Base-by-base conservation (phyloP, 2,113 vertebrate genomes). In the Ailuropoda melanoleuca region DNA sequence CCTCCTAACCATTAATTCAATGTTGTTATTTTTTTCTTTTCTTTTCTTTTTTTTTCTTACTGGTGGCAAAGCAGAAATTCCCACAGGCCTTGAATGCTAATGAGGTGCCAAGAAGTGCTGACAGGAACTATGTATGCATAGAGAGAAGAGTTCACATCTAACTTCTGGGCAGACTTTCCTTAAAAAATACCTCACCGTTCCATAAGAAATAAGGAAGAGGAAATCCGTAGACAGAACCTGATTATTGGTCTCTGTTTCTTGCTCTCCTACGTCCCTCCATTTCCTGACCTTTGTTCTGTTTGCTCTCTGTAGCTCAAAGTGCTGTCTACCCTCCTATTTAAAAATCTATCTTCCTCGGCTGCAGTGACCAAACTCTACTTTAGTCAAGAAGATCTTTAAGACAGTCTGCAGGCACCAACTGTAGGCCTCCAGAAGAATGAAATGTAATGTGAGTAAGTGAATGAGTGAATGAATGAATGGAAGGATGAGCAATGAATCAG, bases 111-210 rank as follows among this genome's bases (percentile, higher is more conserved):
- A 50, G 82, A 93, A 92, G 6, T 56, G 60, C 81, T 89, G 77
- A 95, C 46, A 89, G 48, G 60, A 89, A 46, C 6, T 68, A 58
- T n/a, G n/a, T n/a, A n/a, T 64, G 29, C n/a, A n/a, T 8, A 83
- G 62, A 72, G 39, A 86, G 70, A 77, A 81, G 34, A 72, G 23
- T 92, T 85, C 31, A 53, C 62, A 82, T 70, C 21, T 56, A 94
- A 95, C 26, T 98, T 93, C 58, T 92, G 18, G 18, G 66, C 46
- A 95, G 90, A 89, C 53, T 83, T 93, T 88, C 37, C 78, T 96
- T 72, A 21, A 23, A 75, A 89, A 56, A 55, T 17, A 5, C 15
- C 50, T 81, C 64, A 29, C 18, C 11, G 12, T 90, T 58, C 53
- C 37, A 55, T 87, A 95, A 95, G 21, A n/a, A 81, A 75, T 46